Conservation (phyloP, 2,113 vertebrate genomes). For the Centropus bengalensis region DNA sequence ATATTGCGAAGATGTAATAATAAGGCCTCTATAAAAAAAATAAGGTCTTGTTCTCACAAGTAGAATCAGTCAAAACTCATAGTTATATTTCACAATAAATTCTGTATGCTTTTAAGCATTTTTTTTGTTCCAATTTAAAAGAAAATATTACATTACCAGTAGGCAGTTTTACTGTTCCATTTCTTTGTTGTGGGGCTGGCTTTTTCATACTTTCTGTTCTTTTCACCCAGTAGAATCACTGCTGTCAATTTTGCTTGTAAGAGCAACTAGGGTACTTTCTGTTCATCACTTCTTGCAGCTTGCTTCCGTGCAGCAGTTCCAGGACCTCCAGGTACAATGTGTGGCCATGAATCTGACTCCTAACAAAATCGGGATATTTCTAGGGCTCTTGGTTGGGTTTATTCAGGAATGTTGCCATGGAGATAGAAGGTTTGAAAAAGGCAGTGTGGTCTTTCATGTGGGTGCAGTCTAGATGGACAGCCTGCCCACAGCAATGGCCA, state of each 20-base stretch:
- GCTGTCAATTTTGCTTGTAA: not conserved
- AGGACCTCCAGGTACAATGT: fast-evolving
- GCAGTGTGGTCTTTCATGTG: not conserved
- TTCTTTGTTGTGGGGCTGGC: not conserved
- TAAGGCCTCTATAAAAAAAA: not conserved
- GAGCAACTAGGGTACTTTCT: not conserved
- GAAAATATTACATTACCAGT: not conserved
- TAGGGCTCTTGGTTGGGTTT: not conserved
- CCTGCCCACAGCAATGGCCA: not conserved
- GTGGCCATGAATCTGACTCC: not conserved
- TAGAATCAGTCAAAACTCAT: not conserved
- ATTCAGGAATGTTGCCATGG: not conserved
- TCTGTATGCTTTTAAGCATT: not conserved
- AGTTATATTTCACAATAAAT: not conserved
- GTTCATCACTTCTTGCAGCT: not conserved
- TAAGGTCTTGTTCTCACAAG: not conserved
- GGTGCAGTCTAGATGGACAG: not conserved
- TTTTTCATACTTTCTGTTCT: not conserved
- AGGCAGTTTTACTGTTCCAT: not conserved
- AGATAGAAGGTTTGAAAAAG: not conserved
- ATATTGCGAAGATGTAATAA: not conserved
- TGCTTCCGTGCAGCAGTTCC: not conserved
- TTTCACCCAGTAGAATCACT: not conserved
- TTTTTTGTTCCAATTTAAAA: not conserved
- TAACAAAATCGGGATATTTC: not conserved